phyloP scores from a whole-genome alignment of 2,113 vertebrate species.

The Nothoprocta perdicaria region DNA sequence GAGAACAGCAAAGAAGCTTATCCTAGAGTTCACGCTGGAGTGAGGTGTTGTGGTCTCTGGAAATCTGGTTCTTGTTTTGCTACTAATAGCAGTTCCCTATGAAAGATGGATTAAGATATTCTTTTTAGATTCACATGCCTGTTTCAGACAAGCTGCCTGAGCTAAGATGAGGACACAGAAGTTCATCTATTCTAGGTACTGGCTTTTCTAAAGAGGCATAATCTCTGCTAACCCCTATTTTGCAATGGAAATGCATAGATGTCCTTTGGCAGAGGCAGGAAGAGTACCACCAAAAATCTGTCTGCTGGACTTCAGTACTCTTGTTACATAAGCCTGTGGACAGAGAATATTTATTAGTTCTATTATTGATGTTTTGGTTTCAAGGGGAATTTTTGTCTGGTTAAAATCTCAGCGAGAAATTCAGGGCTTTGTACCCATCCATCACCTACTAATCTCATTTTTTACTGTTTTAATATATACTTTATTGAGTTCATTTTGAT shows the following conservation, averaged over 20 bases:
- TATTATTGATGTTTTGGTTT: constrained; percentile 10
- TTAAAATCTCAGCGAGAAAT: constrained; percentile 22
- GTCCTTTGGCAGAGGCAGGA: background rate
- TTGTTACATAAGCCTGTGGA: background rate
- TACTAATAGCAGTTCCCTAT: background rate
- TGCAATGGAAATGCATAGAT: background rate
- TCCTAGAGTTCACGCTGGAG: background rate
- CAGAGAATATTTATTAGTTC: background rate
- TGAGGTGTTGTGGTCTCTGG: background rate
- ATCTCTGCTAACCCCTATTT: background rate
- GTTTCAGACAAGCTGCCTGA: background rate
- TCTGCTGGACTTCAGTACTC: background rate
- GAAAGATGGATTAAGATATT: fast-evolving
- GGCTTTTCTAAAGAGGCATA: background rate
- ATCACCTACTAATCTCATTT: constrained; percentile 17
- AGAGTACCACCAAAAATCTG: background rate
- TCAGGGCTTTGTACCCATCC: background rate
- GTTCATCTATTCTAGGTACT: background rate
- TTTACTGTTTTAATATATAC: constrained; percentile 37
- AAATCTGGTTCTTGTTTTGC: background rate
- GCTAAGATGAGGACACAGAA: background rate
- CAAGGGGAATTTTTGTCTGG: background rate
- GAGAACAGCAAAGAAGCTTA: background rate
- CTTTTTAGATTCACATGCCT: background rate
- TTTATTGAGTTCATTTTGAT: constrained; percentile 59